Conservation (phyloP, 2,888 invertebrate genomes). For the Parasteatoda lunata region DNA sequence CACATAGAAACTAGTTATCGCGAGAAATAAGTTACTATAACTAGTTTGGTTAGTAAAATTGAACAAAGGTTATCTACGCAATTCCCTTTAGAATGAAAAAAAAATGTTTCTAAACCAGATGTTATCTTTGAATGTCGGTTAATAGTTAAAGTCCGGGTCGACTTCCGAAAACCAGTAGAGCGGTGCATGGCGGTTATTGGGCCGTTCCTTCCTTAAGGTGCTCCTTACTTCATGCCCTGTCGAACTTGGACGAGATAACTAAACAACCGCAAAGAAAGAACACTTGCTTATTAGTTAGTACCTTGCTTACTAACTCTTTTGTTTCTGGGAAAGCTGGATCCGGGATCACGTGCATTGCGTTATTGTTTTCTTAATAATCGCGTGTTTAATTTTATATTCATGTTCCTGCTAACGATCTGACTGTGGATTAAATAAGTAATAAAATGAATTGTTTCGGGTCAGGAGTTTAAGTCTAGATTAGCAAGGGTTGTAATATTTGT, state of each 20-base stretch:
- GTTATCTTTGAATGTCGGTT: conserved; percentile 47
- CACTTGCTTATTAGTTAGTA: conserved; percentile 27
- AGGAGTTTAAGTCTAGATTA: no score
- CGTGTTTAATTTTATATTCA: no score
- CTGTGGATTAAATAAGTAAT: no score
- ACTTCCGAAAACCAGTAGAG: conserved; percentile 12
- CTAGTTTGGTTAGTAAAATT: neutral
- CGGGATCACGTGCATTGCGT: no score
- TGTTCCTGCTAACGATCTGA: no score
- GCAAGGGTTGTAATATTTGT: no score
- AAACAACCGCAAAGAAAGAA: conserved; percentile 5
- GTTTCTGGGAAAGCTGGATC: no score
- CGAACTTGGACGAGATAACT: conserved; percentile 28
- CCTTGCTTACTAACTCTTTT: neutral
- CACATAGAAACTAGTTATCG: neutral
- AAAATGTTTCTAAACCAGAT: conserved; percentile 20
- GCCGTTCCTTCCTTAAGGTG: conserved; percentile 10
- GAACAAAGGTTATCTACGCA: neutral
- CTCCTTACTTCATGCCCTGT: conserved; percentile 22
- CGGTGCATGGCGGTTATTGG: conserved; percentile 25
- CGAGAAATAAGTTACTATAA: neutral
- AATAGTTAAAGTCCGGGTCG: conserved; percentile 58
- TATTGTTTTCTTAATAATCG: no score
- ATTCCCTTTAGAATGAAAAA: neutral
- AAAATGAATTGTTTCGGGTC: no score